Percentiles rank a stretch among this genome's conserved stretches.
Conservation (phyloP, 2,797 vertebrate genomes). For the Rhyacichthys aspro region DNA sequence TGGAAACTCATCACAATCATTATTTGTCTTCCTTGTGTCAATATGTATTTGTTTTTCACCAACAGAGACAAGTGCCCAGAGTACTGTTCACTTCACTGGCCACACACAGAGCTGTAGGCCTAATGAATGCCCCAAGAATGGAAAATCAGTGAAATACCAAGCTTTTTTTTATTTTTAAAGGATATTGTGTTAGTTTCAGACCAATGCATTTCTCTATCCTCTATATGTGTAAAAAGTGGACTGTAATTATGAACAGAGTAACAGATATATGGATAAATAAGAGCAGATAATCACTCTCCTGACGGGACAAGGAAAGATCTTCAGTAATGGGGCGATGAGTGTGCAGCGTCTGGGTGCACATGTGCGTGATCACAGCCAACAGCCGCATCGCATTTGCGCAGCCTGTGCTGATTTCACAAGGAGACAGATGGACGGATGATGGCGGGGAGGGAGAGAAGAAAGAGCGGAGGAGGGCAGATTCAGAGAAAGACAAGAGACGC, state of each 20-base stretch:
- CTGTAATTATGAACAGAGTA: neutral
- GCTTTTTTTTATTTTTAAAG: no score
- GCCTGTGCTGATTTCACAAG: conserved; percentile 60
- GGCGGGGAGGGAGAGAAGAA: conserved; percentile 21
- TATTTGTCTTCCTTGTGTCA: conserved; percentile 13
- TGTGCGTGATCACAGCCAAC: conserved; percentile 52
- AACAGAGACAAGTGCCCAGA: neutral
- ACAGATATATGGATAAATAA: neutral
- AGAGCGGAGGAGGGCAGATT: neutral
- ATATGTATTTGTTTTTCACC: conserved; percentile 3
- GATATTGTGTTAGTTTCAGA: no score
- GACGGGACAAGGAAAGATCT: conserved; percentile 17
- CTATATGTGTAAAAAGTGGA: neutral
- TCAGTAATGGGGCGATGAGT: neutral
- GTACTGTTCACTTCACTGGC: conserved; percentile 24
- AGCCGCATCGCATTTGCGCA: conserved; percentile 47
- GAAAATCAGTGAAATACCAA: conserved; percentile 11
- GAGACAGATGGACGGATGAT: conserved; percentile 66
- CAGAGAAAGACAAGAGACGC: conserved; percentile 4
- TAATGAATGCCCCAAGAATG: conserved; percentile 22
- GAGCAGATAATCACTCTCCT: conserved; percentile 6
- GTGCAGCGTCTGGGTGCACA: conserved; percentile 11
- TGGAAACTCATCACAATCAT: conserved; percentile 16
- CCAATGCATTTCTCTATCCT: no score
- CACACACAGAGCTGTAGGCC: conserved; percentile 16